Conservation (phyloP, 2,888 invertebrate genomes). For the Thymelicus acteon region DNA sequence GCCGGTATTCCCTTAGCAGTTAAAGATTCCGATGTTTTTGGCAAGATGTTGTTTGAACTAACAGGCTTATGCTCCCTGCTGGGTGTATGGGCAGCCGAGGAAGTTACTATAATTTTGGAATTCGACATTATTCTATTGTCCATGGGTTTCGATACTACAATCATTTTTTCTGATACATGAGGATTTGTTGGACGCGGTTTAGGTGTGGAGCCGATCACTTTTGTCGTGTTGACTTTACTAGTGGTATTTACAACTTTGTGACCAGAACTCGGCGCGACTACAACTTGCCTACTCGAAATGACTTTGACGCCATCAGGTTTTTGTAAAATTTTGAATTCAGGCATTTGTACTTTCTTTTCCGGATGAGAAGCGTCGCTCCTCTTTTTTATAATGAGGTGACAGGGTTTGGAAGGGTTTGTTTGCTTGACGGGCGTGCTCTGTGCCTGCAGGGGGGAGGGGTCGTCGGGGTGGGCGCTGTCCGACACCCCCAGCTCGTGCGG, state of each 20-base stretch:
- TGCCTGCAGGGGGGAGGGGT: conserved; percentile 61
- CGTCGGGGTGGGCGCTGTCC: conserved; percentile 64
- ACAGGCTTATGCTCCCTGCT: conserved; percentile 56
- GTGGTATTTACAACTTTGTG: conserved; percentile 68
- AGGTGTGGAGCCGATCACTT: conserved; percentile 72
- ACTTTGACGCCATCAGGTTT: conserved; percentile 75
- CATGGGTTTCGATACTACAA: conserved; percentile 75
- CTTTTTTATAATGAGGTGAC: conserved; percentile 75
- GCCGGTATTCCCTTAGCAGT: conserved; percentile 79
- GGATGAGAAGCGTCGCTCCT: conserved; percentile 56
- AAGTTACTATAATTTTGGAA: conserved; percentile 72
- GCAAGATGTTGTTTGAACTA: conserved; percentile 62
- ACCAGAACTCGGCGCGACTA: conserved; percentile 66
- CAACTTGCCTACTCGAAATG: conserved; percentile 72
- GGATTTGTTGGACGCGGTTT: conserved; percentile 57
- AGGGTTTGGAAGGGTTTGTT: conserved; percentile 62
- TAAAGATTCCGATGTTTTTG: conserved; percentile 65
- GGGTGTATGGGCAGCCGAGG: conserved; percentile 60
- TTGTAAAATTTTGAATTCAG: conserved; percentile 75
- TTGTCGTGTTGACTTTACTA: conserved; percentile 73
- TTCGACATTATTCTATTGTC: conserved; percentile 63
- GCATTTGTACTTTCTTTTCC: conserved; percentile 72
- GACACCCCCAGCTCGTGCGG: conserved; percentile 68
- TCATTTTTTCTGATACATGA: conserved; percentile 70
- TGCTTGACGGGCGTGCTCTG: conserved; percentile 64